Evolutionary conservation across 2,797 vertebrate genomes (phyloP).

Genomic region (Hyperoplus immaculatus): DNA sequence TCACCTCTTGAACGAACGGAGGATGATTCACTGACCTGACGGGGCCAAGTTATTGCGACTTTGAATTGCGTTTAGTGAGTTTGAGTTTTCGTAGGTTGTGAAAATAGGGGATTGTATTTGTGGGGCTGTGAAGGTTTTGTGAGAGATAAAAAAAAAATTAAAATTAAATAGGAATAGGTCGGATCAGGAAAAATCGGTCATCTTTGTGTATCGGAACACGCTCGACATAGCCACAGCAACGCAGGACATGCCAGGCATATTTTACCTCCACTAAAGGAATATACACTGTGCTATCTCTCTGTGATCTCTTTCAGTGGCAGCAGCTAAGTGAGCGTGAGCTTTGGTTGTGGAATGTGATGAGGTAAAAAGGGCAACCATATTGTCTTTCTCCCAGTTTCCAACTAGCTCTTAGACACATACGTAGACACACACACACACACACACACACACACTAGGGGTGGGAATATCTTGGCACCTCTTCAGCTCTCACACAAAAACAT

Average conservation of each 20-base stretch:
- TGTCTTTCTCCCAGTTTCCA: slow-evolving; percentile 32
- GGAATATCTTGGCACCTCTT: too few species aligned
- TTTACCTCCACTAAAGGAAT: slow-evolving; percentile 50
- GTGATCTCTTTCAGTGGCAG: slow-evolving; percentile 31
- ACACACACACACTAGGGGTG: too few species aligned
- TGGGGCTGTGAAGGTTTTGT: neutral
- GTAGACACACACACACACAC: neutral
- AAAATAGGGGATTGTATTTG: neutral
- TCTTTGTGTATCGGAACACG: neutral
- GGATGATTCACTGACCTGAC: slow-evolving; percentile 17
- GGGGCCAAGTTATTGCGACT: neutral
- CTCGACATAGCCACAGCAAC: neutral
- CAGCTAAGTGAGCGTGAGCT: slow-evolving; percentile 41
- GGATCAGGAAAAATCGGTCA: neutral
- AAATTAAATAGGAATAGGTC: slow-evolving; percentile 20
- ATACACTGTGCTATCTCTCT: slow-evolving; percentile 32
- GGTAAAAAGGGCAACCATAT: slow-evolving; percentile 53
- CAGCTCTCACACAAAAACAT: too few species aligned
- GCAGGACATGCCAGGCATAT: slow-evolving; percentile 61
- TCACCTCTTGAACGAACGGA: neutral
- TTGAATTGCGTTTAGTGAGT: slow-evolving; percentile 5
- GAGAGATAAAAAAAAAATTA: neutral
- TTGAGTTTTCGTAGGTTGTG: neutral
- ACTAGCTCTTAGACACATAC: slow-evolving; percentile 11
- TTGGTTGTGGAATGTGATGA: slow-evolving; percentile 46